Percentiles rank a stretch among this genome's conserved stretches.
phyloP scores from a whole-genome alignment of 2,888 invertebrate genomes.

The Acleris holmiana region DNA sequence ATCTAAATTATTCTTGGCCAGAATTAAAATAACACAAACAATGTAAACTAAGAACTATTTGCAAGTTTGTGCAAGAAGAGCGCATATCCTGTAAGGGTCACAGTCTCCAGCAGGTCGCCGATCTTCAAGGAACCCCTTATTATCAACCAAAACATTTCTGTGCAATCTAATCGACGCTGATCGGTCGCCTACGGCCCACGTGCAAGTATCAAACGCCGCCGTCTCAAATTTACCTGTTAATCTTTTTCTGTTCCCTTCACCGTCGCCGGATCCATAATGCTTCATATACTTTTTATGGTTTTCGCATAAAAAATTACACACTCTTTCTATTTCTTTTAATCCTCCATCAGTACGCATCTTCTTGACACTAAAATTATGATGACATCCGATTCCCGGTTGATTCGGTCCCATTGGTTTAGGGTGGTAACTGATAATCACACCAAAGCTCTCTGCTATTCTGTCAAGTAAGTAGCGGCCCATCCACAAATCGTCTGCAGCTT shows the following conservation, averaged over 20 bases:
- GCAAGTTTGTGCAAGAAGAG: conserved; percentile 76
- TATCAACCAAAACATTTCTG: conserved; percentile 92
- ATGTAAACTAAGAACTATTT: conserved; percentile 29
- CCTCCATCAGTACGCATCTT: conserved; percentile 93
- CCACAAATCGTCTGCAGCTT: conserved; percentile 94
- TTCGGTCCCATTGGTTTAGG: conserved; percentile 91
- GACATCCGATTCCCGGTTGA: conserved; percentile 94
- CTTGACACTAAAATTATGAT: conserved; percentile 95
- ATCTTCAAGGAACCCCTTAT: conserved; percentile 97
- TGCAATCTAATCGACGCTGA: conserved; percentile 96
- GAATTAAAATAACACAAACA: not conserved
- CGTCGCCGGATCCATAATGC: conserved; percentile 94
- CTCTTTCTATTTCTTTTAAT: conserved; percentile 90
- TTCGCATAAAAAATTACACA: conserved; percentile 88
- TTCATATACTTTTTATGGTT: conserved; percentile 89
- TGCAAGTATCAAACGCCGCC: conserved; percentile 95
- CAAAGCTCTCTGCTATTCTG: conserved; percentile 94
- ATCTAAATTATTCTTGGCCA: not conserved
- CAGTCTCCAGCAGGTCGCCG: conserved; percentile 96
- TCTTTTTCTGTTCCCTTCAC: conserved; percentile 96
- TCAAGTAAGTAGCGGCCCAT: conserved; percentile 92
- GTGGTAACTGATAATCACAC: conserved; percentile 87
- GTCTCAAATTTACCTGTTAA: conserved; percentile 98
- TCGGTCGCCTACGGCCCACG: conserved; percentile 94
- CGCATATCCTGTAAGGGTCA: conserved; percentile 89